These are phyloP conservation scores for Caloenas nicobarica DNA, from an alignment of 2,113 vertebrate genomes.

Conservation along the genomic window DNA sequence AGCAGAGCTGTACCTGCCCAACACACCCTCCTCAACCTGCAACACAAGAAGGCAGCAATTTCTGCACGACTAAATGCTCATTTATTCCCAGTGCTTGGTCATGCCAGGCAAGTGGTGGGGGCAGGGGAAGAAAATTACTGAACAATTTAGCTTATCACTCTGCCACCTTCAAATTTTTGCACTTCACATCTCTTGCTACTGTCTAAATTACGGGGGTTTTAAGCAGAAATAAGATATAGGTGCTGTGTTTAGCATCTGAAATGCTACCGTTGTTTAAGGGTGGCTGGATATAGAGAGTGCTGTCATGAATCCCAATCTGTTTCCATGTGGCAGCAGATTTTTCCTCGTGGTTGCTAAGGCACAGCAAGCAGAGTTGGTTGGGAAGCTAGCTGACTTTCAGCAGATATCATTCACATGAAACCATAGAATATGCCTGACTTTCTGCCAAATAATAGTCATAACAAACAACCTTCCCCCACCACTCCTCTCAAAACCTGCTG, in stretches of 20 bases:
- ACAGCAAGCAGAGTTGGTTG: conserved; percentile 49
- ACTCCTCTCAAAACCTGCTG: background rate
- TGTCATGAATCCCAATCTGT: conserved; percentile 53
- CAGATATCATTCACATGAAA: background rate
- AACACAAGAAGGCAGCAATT: background rate
- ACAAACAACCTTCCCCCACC: background rate
- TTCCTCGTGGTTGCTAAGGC: conserved; percentile 54
- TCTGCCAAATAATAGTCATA: conserved; percentile 16
- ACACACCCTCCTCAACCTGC: background rate
- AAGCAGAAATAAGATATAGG: background rate
- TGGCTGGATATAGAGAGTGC: background rate
- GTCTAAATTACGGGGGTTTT: background rate
- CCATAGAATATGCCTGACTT: background rate
- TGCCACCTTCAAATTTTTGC: background rate
- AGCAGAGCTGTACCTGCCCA: background rate
- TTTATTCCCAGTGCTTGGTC: background rate
- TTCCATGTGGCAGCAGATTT: conserved; percentile 64
- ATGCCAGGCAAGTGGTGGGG: background rate
- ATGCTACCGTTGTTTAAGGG: background rate
- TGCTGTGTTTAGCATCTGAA: background rate
- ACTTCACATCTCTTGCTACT: background rate
- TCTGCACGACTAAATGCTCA: background rate
- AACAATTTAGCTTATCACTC: background rate
- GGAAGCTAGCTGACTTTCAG: conserved; percentile 51
- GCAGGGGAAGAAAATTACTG: background rate